Conservation (phyloP, 2,888 invertebrate genomes). For the Pyrrhia umbra region DNA sequence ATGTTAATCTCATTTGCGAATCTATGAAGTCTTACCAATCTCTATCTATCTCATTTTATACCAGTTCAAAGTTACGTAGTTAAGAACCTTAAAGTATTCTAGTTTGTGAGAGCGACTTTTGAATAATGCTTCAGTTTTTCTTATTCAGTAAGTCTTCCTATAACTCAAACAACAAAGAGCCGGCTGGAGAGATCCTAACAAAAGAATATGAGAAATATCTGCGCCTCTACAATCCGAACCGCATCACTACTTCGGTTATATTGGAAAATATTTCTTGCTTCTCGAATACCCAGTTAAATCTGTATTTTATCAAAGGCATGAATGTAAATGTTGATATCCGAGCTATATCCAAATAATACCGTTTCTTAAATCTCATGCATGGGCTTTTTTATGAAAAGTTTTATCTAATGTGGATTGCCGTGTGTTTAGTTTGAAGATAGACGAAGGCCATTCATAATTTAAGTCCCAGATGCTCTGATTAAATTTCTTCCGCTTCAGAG, state of each 20-base stretch:
- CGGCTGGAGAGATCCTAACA: conserved; percentile 82
- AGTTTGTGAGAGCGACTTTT: conserved; percentile 71
- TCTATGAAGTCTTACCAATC: conserved; percentile 62
- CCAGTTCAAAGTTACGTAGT: conserved; percentile 70
- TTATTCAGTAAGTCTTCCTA: conserved; percentile 81
- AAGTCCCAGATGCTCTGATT: conserved; percentile 76
- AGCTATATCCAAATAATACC: conserved; percentile 38
- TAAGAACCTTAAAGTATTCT: conserved; percentile 70
- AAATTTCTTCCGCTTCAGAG: conserved; percentile 75
- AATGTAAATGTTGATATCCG: conserved; percentile 47
- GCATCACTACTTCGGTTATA: conserved; percentile 82
- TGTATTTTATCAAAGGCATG: conserved; percentile 53
- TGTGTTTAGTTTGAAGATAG: conserved; percentile 56
- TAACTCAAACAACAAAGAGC: conserved; percentile 86
- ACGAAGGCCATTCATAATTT: conserved; percentile 71
- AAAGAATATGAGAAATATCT: conserved; percentile 88
- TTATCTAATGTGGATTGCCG: conserved; percentile 62
- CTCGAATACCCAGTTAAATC: conserved; percentile 67
- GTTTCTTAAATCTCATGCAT: conserved; percentile 6
- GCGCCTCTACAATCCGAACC: conserved; percentile 81
- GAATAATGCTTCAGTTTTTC: conserved; percentile 82
- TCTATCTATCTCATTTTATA: conserved; percentile 54
- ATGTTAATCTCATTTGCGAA: conserved; percentile 20
- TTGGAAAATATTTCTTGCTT: conserved; percentile 84
- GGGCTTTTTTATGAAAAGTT: conserved; percentile 37